Evolutionary conservation across 2,797 vertebrate species (phyloP).

Genomic region (Esox lucius): DNA sequence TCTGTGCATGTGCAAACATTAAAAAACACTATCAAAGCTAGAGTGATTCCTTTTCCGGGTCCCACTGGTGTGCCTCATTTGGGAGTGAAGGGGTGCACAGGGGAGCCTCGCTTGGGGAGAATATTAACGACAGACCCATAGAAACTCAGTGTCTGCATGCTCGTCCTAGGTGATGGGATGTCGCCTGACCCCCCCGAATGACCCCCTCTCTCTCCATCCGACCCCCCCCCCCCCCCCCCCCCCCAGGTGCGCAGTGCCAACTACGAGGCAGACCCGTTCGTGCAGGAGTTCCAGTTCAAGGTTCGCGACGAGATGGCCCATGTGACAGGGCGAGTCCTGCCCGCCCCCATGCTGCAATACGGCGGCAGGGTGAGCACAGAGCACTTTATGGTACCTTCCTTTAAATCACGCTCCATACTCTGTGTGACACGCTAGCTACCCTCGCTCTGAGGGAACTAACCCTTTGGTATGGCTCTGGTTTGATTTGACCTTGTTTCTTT

Average conservation of each 20-base stretch:
- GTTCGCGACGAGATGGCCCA: constrained; percentile 99
- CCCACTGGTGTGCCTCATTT: no score
- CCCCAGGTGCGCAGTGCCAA: constrained; percentile 97
- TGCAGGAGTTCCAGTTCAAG: constrained; percentile 98
- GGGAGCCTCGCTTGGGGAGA: no score
- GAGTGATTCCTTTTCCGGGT: no score
- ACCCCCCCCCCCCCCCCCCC: neutral
- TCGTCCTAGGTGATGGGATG: neutral
- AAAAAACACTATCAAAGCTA: no score
- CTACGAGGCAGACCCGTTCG: constrained; percentile 96
- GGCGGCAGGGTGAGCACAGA: constrained; percentile 95
- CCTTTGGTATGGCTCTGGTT: neutral
- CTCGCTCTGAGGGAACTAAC: constrained; percentile 38
- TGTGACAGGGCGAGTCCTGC: constrained; percentile 95
- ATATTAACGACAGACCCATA: no score
- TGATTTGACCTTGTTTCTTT: neutral
- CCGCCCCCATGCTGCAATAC: constrained; percentile 97
- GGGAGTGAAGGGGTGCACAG: no score
- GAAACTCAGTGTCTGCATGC: neutral
- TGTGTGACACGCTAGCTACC: constrained; percentile 53
- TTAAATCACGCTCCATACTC: constrained; percentile 75
- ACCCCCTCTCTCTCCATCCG: neutral
- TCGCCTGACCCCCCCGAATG: neutral
- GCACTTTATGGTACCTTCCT: constrained; percentile 79
- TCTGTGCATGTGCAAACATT: no score